phyloP scores from a whole-genome alignment of 2,888 invertebrate species.

The Brachyopa scutellaris region DNA sequence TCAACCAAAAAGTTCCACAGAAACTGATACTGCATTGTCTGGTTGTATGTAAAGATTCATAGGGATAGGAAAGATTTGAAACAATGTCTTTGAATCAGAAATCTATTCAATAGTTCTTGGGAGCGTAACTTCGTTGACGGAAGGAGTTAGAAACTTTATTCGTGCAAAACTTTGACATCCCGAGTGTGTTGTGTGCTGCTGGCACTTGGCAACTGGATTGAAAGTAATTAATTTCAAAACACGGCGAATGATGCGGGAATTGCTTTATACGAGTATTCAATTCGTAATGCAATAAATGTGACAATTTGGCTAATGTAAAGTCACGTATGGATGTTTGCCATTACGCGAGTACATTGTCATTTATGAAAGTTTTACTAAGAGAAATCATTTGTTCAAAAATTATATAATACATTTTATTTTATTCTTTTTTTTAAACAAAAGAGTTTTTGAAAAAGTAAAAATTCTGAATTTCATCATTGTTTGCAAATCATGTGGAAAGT shows the following conservation, averaged over 20 bases:
- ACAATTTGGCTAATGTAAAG: neutral
- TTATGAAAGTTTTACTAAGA: no score
- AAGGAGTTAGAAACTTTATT: slow-evolving; percentile 1
- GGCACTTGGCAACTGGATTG: slow-evolving; percentile 25
- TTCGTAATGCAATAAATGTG: slow-evolving; percentile 26
- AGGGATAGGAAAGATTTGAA: slow-evolving; percentile 25
- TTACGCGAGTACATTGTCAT: no score
- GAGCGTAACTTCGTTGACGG: neutral
- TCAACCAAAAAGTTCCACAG: slow-evolving; percentile 19
- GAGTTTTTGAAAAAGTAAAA: no score
- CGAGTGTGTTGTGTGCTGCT: slow-evolving; percentile 2
- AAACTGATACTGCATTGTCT: slow-evolving; percentile 45
- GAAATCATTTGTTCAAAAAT: no score
- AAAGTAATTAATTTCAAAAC: slow-evolving; percentile 53
- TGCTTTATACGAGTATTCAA: slow-evolving; percentile 27
- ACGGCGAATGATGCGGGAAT: slow-evolving; percentile 11
- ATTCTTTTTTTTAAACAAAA: no score
- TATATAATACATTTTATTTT: no score
- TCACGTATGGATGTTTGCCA: no score
- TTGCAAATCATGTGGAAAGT: no score
- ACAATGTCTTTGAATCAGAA: slow-evolving; percentile 46
- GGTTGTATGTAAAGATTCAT: slow-evolving; percentile 21
- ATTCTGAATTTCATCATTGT: no score
- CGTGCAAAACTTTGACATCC: slow-evolving; percentile 21
- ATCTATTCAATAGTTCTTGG: slow-evolving; percentile 3